phyloP scores from a whole-genome alignment of 1,140 invertebrate species.

The Lordiphosa mommai region DNA sequence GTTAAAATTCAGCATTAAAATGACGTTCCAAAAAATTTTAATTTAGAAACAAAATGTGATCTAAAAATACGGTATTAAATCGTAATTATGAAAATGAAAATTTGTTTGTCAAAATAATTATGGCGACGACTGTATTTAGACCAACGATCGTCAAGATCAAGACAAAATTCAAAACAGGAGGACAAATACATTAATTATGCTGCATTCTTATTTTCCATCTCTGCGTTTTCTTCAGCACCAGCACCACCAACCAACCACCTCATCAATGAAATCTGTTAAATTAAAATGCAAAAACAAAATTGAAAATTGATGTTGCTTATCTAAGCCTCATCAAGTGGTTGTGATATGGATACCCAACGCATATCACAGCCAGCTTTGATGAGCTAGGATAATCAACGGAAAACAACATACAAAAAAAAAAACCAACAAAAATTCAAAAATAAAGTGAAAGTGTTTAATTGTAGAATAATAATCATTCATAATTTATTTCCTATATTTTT shows the following conservation, averaged over 20 bases:
- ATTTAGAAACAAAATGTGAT: too few relatives aligned
- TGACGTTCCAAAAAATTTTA: too few relatives aligned
- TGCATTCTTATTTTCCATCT: too few relatives aligned
- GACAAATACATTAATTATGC: too few relatives aligned
- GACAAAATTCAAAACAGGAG: too few relatives aligned
- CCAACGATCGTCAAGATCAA: too few relatives aligned
- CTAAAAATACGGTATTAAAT: too few relatives aligned
- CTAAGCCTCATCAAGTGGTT: slow-evolving; percentile 86
- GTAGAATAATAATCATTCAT: slow-evolving; percentile 20
- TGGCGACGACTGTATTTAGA: too few relatives aligned
- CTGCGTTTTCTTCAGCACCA: background rate
- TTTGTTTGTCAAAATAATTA: too few relatives aligned
- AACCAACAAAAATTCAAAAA: background rate
- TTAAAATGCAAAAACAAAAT: slow-evolving; percentile 8
- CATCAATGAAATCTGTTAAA: slow-evolving; percentile 2
- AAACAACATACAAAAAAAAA: slow-evolving; percentile 51
- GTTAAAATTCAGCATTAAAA: too few relatives aligned
- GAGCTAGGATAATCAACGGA: slow-evolving; percentile 83
- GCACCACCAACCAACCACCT: background rate
- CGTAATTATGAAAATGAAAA: too few relatives aligned
- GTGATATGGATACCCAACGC: slow-evolving; percentile 87
- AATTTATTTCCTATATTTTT: background rate
- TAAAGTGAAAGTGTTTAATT: slow-evolving; percentile 16
- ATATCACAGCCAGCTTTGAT: slow-evolving; percentile 97
- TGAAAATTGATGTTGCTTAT: slow-evolving; percentile 73